These are phyloP conservation scores for Natrix natrix DNA, from an alignment of 2,797 vertebrate genomes.

Conservation along the genomic window DNA sequence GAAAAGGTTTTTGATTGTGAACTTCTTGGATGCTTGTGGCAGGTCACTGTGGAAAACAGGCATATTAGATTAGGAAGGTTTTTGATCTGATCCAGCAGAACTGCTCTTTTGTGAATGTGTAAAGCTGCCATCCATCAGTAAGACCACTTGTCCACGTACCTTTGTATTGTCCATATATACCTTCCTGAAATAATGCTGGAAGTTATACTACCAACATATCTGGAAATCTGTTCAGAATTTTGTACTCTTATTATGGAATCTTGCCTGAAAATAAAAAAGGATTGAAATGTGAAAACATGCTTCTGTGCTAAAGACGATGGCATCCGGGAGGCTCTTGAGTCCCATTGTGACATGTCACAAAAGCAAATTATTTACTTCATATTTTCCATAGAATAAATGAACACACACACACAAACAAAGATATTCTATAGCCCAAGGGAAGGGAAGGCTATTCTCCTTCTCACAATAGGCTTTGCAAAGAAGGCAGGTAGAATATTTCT, in stretches of 20 bases:
- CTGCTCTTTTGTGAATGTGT: neutral
- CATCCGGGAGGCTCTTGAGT: neutral
- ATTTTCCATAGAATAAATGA: neutral
- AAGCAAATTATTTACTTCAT: neutral
- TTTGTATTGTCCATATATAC: neutral
- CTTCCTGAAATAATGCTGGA: neutral
- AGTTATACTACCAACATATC: neutral
- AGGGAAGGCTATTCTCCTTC: neutral
- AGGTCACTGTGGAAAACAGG: neutral
- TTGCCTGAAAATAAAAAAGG: neutral
- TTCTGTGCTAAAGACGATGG: neutral
- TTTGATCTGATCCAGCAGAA: neutral
- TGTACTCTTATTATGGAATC: neutral
- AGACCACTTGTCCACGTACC: neutral
- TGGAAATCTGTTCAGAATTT: neutral
- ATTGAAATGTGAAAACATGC: neutral
- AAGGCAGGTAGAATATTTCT: neutral
- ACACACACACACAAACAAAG: neutral
- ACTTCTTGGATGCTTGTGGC: neutral
- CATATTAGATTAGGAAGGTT: neutral
- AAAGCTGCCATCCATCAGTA: neutral
- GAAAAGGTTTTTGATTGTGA: neutral
- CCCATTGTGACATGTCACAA: neutral
- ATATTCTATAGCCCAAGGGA: neutral
- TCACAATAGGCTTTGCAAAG: neutral